These are phyloP conservation scores for Ichneumon xanthorius DNA, from an alignment of 2,888 invertebrate genomes.

Conservation along the genomic window DNA sequence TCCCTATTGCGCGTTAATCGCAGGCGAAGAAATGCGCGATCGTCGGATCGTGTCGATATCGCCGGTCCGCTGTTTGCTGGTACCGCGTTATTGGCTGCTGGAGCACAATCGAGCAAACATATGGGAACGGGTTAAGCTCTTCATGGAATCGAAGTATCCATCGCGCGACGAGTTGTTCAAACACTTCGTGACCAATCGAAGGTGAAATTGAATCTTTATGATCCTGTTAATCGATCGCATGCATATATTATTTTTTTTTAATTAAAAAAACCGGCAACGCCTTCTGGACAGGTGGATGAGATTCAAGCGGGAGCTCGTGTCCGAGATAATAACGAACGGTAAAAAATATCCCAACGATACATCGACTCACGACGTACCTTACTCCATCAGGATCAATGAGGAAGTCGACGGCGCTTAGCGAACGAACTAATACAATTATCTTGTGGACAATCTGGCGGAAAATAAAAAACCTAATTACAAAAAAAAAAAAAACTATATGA, in stretches of 20 bases:
- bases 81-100: conserved; percentile 90
- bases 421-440: conserved; percentile 54
- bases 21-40: conserved; percentile 88
- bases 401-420: conserved; percentile 81
- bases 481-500: conserved; percentile 13
- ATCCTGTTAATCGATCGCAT: neutral
- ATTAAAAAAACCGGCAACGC: conserved; percentile 18
- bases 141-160: conserved; percentile 87
- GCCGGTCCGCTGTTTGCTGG: conserved; percentile 88
- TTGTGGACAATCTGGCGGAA: neutral
- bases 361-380: conserved; percentile 88
- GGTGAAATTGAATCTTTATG: conserved; percentile 67
- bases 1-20: neutral
- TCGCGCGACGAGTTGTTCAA: conserved; percentile 87
- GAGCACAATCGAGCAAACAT: conserved; percentile 89
- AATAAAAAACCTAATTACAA: neutral
- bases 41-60: conserved; percentile 89
- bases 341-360: conserved; percentile 86
- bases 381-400: conserved; percentile 88
- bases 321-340: conserved; percentile 85
- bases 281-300: conserved; percentile 85
- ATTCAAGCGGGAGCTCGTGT: conserved; percentile 86
- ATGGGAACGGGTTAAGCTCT: conserved; percentile 88
- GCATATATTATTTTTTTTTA: conserved; percentile 9
- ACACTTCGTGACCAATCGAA: conserved; percentile 86